Percentiles rank a stretch among this genome's conserved stretches.
Conservation (phyloP, 2,113 vertebrate genomes). For the Hippocampus barbouri region DNA sequence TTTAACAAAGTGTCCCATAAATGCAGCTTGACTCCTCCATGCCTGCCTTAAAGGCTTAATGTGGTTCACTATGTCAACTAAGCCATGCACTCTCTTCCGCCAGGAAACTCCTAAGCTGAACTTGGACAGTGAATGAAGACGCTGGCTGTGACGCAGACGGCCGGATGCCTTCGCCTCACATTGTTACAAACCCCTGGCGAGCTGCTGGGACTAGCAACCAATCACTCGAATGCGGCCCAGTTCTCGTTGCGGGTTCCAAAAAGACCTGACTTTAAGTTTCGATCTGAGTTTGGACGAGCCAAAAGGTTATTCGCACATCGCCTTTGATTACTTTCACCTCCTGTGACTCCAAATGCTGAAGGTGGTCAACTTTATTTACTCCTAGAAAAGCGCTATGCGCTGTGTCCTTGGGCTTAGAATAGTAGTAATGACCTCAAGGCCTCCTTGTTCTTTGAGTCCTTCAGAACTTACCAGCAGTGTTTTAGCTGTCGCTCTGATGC, state of each 20-base stretch:
- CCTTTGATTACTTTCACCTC: slow-evolving; percentile 1
- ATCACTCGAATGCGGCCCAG: not conserved
- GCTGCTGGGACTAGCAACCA: not conserved
- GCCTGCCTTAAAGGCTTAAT: slow-evolving; percentile 11
- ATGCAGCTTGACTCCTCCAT: not conserved
- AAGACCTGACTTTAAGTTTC: not conserved
- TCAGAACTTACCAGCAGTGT: not conserved
- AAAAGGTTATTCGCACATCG: slow-evolving; percentile 1
- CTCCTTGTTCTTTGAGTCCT: slow-evolving; percentile 4
- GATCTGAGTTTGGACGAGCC: not conserved
- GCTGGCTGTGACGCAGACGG: slow-evolving; percentile 12
- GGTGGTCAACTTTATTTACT: not conserved
- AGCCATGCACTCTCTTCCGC: slow-evolving; percentile 16
- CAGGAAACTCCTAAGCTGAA: slow-evolving; percentile 64
- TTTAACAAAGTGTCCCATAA: not conserved
- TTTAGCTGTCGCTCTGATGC: not conserved
- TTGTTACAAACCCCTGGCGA: not conserved
- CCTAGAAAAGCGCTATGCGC: not conserved
- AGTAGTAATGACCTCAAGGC: not conserved
- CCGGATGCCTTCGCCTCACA: slow-evolving; percentile 7
- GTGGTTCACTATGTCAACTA: slow-evolving; percentile 5
- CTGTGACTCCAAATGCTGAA: not conserved
- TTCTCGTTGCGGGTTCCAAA: not conserved
- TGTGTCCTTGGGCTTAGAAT: slow-evolving; percentile 4
- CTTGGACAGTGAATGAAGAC: slow-evolving; percentile 46